Evolutionary conservation across 35 echinoderm and acorn worm genomes (phyloP).

Genomic region (Patiria miniata): DNA sequence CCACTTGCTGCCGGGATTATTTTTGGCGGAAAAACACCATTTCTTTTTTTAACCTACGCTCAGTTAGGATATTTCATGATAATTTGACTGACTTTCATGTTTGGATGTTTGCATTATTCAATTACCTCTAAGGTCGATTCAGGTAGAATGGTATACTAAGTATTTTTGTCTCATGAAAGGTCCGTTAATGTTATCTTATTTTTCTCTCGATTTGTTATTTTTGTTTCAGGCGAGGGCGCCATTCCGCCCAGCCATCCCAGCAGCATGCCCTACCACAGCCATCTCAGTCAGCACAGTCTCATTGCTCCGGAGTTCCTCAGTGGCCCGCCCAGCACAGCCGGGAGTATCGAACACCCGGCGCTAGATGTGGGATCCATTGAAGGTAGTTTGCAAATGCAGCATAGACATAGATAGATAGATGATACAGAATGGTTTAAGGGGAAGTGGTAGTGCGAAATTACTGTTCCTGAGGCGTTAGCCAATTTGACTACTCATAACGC

Average conservation of each 20-base stretch:
- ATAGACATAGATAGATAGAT: not conserved
- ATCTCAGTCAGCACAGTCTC: constrained; percentile 57
- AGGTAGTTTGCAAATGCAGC: constrained; percentile 75
- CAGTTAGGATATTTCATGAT: too few relatives aligned
- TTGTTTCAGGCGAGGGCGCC: not conserved
- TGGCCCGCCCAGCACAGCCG: constrained; percentile 77
- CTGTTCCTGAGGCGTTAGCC: not conserved
- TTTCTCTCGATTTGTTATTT: too few relatives aligned
- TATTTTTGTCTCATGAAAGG: too few relatives aligned
- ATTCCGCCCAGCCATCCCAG: constrained; percentile 9
- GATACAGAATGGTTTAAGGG: not conserved
- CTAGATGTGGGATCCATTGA: constrained; percentile 87
- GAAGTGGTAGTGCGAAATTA: not conserved
- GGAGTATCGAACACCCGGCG: constrained; percentile 90
- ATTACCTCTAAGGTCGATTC: too few relatives aligned
- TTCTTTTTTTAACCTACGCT: too few relatives aligned
- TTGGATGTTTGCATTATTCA: too few relatives aligned
- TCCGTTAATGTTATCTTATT: too few relatives aligned
- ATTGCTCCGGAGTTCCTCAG: constrained; percentile 49
- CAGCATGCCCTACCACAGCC: constrained; percentile 24
- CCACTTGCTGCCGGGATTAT: too few relatives aligned
- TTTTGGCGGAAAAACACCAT: too few relatives aligned
- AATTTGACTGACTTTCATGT: too few relatives aligned
- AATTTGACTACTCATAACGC: too few relatives aligned
- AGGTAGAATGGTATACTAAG: too few relatives aligned